phyloP scores from a whole-genome alignment of 2,113 vertebrate genomes.

The Tympanuchus pallidicinctus region DNA sequence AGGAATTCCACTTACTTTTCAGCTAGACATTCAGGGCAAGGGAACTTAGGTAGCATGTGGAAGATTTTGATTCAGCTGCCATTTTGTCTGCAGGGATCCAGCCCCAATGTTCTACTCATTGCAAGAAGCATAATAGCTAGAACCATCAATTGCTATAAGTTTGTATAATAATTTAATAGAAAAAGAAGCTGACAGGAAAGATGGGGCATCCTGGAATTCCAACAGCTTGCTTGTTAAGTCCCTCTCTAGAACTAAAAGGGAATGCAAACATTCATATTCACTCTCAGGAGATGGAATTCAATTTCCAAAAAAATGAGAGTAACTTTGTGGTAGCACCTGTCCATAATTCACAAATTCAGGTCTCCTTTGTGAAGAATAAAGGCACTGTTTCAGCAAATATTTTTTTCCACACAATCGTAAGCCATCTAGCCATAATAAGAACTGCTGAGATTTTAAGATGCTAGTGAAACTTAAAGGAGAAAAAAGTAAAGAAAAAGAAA shows the following conservation, averaged over 20 bases:
- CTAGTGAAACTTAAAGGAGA: not conserved
- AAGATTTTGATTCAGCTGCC: constrained; percentile 12
- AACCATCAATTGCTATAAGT: not conserved
- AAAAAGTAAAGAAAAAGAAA: not conserved
- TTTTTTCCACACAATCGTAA: not conserved
- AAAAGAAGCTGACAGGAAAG: not conserved
- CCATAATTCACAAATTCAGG: not conserved
- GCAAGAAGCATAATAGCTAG: not conserved
- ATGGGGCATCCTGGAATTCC: not conserved
- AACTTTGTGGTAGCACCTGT: not conserved
- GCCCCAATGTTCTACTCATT: not conserved
- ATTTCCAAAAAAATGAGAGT: not conserved
- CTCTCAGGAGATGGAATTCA: constrained; percentile 5
- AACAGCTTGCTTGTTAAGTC: not conserved
- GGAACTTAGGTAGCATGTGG: not conserved
- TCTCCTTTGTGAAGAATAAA: constrained; percentile 14
- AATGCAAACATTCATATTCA: not conserved
- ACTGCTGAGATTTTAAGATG: not conserved
- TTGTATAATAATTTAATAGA: not conserved
- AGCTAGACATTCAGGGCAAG: not conserved
- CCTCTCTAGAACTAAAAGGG: not conserved
- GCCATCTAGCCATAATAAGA: not conserved
- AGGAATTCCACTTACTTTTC: not conserved
- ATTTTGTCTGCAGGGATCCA: constrained; percentile 21
- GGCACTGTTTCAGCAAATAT: not conserved